These are phyloP conservation scores for Gasterosteus aculeatus DNA, from an alignment of 2,113 vertebrate species.

Conservation along the genomic window DNA sequence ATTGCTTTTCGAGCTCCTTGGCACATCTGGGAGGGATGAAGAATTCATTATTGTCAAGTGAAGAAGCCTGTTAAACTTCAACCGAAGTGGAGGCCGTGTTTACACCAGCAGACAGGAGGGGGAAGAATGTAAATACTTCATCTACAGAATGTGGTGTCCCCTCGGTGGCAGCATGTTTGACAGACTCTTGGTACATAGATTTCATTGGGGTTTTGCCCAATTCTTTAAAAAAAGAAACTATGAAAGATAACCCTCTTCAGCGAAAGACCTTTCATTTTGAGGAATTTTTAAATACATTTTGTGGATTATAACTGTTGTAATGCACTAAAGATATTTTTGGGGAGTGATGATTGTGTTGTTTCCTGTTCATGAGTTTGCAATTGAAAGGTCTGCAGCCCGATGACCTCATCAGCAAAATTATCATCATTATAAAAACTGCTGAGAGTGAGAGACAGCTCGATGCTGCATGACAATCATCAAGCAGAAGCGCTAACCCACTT, in stretches of 20 bases:
- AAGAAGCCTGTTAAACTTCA: neutral
- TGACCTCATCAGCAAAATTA: neutral
- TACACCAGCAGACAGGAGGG: neutral
- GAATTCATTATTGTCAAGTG: neutral
- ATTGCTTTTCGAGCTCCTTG: too few relatives aligned
- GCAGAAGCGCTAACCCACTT: constrained; percentile 21
- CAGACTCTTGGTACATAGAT: neutral
- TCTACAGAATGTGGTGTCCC: neutral
- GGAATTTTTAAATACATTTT: too few relatives aligned
- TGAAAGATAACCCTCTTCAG: neutral
- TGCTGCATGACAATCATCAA: neutral
- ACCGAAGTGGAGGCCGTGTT: neutral
- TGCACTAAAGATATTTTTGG: too few relatives aligned
- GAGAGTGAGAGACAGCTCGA: neutral
- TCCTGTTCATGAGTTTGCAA: neutral
- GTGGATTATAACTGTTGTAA: too few relatives aligned
- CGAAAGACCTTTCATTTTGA: too few relatives aligned
- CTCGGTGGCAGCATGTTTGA: neutral
- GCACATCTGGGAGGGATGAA: neutral
- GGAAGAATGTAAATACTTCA: neutral
- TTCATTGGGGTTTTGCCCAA: neutral
- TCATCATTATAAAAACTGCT: neutral
- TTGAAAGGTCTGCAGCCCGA: neutral
- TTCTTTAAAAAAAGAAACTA: too few relatives aligned
- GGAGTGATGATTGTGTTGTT: too few relatives aligned